These are phyloP conservation scores for Cryptoblepharus egeriae DNA, from an alignment of 2,797 vertebrate genomes.

Conservation along the genomic window DNA sequence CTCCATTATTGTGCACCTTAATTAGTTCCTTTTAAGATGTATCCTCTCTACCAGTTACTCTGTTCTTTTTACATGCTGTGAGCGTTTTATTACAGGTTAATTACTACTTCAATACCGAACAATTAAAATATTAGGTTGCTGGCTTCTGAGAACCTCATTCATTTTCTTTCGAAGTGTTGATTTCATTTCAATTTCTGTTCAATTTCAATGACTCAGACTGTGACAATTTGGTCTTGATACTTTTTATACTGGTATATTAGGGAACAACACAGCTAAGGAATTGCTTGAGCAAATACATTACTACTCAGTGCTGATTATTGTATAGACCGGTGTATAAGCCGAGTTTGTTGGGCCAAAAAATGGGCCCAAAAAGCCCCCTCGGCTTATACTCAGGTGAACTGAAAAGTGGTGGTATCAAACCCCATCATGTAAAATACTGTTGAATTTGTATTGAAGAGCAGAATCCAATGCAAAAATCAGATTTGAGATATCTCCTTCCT, in stretches of 20 bases:
- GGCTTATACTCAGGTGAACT: too few relatives aligned
- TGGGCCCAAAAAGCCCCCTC: too few relatives aligned
- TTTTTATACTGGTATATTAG: neutral
- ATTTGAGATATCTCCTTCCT: too few relatives aligned
- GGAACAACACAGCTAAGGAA: neutral
- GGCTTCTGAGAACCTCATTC: neutral
- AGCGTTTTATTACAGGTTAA: slow-evolving; percentile 16
- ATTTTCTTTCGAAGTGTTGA: neutral
- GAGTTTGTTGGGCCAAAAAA: too few relatives aligned
- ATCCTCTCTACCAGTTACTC: neutral
- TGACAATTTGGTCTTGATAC: neutral
- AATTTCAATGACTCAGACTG: neutral
- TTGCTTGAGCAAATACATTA: neutral
- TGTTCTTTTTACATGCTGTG: neutral
- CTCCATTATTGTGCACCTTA: neutral
- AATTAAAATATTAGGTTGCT: slow-evolving; percentile 18
- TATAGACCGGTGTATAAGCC: too few relatives aligned
- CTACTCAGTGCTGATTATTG: neutral
- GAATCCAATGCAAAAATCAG: too few relatives aligned
- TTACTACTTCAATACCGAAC: neutral
- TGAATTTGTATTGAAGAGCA: too few relatives aligned
- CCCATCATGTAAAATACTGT: too few relatives aligned
- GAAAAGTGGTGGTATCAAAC: too few relatives aligned
- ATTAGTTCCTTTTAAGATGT: slow-evolving; percentile 11
- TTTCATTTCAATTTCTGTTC: neutral